A percentile compares a stretch with the other conserved stretches of the same genome.
These are phyloP conservation scores for Bombus confusus DNA, from an alignment of 1,140 invertebrate species.

Conservation along the genomic window DNA sequence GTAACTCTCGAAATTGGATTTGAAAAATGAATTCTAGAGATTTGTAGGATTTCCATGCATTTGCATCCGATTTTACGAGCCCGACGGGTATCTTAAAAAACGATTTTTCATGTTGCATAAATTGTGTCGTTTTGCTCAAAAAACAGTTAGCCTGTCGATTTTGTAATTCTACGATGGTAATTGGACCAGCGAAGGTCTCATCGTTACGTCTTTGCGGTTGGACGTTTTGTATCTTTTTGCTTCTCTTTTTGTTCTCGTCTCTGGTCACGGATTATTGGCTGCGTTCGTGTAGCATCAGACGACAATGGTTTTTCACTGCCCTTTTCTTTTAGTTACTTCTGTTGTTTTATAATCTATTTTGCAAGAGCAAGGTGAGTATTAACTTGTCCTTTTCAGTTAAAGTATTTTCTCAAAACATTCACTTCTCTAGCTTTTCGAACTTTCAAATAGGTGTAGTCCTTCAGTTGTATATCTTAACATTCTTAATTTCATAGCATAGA, in stretches of 20 bases:
- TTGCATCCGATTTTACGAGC: background rate
- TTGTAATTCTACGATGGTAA: background rate
- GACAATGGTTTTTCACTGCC: background rate
- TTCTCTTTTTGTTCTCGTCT: background rate
- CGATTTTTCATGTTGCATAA: background rate
- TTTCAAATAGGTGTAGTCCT: no score
- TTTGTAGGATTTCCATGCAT: background rate
- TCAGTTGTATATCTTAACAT: no score
- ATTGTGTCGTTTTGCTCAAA: background rate
- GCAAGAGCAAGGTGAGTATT: background rate
- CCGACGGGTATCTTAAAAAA: background rate
- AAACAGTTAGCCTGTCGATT: background rate
- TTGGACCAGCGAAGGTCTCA: slow-evolving; percentile 12
- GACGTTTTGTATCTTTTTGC: background rate
- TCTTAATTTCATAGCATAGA: no score
- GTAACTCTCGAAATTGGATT: slow-evolving; percentile 5
- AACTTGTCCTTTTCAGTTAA: background rate
- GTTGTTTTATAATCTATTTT: no score
- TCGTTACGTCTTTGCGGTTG: slow-evolving; percentile 7
- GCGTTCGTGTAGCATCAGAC: background rate
- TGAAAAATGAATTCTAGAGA: background rate
- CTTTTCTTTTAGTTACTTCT: background rate
- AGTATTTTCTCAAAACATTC: background rate
- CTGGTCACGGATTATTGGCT: background rate
- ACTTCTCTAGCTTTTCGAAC: background rate